Base-by-base conservation (phyloP, 2,113 vertebrate species). In the Paraplagusia blochii region DNA sequence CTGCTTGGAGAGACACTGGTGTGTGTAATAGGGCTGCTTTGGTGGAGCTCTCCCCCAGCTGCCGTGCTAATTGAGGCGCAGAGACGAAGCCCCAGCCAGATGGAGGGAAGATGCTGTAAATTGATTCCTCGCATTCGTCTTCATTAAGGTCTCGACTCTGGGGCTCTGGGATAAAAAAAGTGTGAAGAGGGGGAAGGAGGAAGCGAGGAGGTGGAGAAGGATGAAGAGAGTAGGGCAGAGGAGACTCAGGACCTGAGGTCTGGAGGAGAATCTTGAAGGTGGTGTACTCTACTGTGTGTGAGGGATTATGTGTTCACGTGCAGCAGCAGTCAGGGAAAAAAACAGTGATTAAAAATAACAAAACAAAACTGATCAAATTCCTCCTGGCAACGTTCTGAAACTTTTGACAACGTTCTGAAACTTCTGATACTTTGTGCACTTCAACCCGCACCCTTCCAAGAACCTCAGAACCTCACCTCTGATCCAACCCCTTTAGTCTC, bases 121-220 rank as follows among this genome's bases (percentile, higher is more conserved):
- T 89, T 86, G 86, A 89, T 88, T 90, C 84, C 85, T 84, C 63
- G 70, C 88, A 89, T 91, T 91, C 86, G 83, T 91, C 89, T 91
- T 91, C 88, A 91, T 91, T 90, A 90, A 86, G 77, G 66, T 69
- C 76, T 75, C 60, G 44, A 80, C 85, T 87, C 71, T 74, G 70
- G 74, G 84, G 85, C 71, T 68, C 68, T 61, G 66, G 8, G 59
- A 44, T 43, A 48, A 63, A 66, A 68, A 72, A 49, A n/a, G 75
- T 49, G 57, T 43, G 69, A 58, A 9, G 44, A 14, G 69, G 18
- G 59, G 45, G 16, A 39, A 69, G 38, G 59, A 39, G 60, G 49
- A n/a, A 39, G 69, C 34, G 62, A 44, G 60, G 60, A 62, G 67
- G 60, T 52, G 39, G 38, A 60, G 47, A 61, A 44, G 40, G 61